A percentile compares a stretch with the other conserved stretches of the same genome.
Conservation (phyloP, 1,140 invertebrate species). For the Meloidogyne hapla region DNA sequence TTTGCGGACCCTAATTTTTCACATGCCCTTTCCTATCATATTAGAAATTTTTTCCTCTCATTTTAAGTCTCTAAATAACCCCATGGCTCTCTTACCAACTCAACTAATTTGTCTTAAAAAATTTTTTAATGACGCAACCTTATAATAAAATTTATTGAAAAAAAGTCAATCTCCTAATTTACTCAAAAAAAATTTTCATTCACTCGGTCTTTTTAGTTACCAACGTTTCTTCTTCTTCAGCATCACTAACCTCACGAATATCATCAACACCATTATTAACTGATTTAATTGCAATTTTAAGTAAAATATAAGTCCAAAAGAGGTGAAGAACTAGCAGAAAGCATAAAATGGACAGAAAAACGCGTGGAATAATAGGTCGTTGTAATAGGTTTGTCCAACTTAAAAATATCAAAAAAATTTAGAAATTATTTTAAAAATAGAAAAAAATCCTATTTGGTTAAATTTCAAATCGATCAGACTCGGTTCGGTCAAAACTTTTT, state of each 20-base stretch:
- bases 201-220: background rate
- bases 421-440: no score
- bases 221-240: conserved; percentile 40
- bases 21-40: no score
- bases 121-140: no score
- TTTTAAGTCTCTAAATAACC: no score
- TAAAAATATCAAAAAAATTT: conserved; percentile 30
- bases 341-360: conserved; percentile 51
- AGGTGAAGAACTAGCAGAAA: conserved; percentile 55
- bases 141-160: no score
- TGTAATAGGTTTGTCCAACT: conserved; percentile 54
- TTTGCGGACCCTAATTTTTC: no score
- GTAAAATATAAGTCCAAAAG: conserved; percentile 60
- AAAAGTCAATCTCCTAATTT: background rate
- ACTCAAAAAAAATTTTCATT: background rate
- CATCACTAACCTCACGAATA: conserved; percentile 48
- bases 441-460: background rate
- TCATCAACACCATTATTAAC: conserved; percentile 48
- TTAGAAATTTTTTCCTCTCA: no score
- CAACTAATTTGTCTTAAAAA: no score
- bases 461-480: background rate
- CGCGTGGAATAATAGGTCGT: conserved; percentile 56
- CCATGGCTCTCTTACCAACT: no score
- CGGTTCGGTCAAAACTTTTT: no score
- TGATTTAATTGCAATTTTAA: conserved; percentile 59